Evolutionary conservation across 1,140 invertebrate genomes (phyloP).

Genomic region (Drosophila eugracilis): DNA sequence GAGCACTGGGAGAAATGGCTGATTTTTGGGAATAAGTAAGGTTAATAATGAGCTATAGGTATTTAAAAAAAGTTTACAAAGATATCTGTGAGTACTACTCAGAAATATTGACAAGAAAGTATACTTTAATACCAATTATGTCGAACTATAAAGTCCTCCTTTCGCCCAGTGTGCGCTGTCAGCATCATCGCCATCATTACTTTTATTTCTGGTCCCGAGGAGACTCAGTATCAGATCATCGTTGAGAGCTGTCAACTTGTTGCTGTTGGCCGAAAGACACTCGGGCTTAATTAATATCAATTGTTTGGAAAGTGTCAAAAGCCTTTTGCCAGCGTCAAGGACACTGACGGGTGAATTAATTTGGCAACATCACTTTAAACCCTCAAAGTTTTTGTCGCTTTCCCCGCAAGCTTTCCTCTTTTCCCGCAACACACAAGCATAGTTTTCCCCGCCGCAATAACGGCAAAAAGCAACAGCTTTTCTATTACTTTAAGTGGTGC

Average conservation of each 20-base stretch:
- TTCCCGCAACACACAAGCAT: neutral
- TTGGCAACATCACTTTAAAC: conserved; percentile 40
- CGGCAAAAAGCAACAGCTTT: conserved; percentile 26
- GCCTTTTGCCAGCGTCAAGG: conserved; percentile 25
- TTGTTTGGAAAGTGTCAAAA: conserved; percentile 56
- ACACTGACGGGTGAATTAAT: conserved; percentile 35
- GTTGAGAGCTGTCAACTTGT: conserved; percentile 58
- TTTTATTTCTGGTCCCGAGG: conserved; percentile 10
- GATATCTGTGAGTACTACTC: too few relatives aligned
- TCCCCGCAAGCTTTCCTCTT: conserved; percentile 11
- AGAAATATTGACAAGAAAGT: too few relatives aligned
- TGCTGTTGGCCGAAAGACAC: conserved; percentile 53
- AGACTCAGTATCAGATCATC: conserved; percentile 12
- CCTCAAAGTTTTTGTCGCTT: conserved; percentile 26
- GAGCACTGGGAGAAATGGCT: conserved; percentile 9
- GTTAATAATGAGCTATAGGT: neutral
- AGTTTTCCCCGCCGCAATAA: conserved; percentile 12
- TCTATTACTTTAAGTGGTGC: conserved; percentile 63
- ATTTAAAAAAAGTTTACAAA: neutral
- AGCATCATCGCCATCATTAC: conserved; percentile 24
- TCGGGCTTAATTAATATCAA: conserved; percentile 72
- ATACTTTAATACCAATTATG: neutral
- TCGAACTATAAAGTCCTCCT: too few relatives aligned
- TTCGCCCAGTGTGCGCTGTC: conserved; percentile 6
- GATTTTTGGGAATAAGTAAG: neutral